Conservation (phyloP, 2,113 vertebrate species). For the Microtus montanus region DNA sequence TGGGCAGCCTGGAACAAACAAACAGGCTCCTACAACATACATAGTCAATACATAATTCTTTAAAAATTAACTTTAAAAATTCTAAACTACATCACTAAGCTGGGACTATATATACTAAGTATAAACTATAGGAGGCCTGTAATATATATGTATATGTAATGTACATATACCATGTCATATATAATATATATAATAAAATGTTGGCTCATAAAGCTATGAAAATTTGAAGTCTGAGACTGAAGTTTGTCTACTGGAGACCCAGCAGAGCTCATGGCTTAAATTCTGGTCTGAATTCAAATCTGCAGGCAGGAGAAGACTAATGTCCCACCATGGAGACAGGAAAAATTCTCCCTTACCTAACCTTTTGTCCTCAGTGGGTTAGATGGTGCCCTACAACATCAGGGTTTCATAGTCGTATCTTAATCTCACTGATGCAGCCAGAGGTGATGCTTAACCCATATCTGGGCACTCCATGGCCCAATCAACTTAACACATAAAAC, state of each 20-base stretch:
- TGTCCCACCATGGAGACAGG: background rate
- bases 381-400: too few relatives aligned
- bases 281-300: background rate
- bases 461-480: background rate
- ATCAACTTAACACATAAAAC: background rate
- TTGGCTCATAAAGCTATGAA: background rate
- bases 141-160: background rate
- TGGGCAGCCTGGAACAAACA: too few relatives aligned
- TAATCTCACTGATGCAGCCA: background rate
- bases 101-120: background rate
- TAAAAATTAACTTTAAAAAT: background rate
- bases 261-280: background rate
- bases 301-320: background rate
- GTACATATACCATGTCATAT: background rate
- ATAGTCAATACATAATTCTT: too few relatives aligned
- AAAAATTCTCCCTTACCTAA: background rate
- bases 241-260: background rate
- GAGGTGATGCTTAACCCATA: background rate
- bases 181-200: background rate
- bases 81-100: background rate
- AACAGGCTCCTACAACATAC: too few relatives aligned
- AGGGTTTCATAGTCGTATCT: background rate
- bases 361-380: background rate
- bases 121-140: background rate
- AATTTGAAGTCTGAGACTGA: background rate